phyloP scores from a whole-genome alignment of 2,888 invertebrate species.

The Pristionchus mayeri region DNA sequence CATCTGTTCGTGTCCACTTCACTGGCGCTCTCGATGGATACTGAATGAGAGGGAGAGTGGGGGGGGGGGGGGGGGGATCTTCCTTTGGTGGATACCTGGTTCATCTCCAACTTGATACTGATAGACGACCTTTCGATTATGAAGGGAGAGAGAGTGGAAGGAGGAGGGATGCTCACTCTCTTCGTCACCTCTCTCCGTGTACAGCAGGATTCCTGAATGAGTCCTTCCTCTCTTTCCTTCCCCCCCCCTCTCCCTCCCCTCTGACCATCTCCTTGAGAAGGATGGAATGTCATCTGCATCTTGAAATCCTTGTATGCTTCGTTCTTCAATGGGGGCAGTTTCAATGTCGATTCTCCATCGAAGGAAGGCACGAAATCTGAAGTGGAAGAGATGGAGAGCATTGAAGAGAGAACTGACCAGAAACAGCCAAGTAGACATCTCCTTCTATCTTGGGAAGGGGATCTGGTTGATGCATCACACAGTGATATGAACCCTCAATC shows the following conservation, averaged over 20 bases:
- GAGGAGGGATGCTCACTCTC: slow-evolving; percentile 47
- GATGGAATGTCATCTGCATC: slow-evolving; percentile 44
- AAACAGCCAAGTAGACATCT: slow-evolving; percentile 34
- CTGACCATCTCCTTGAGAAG: slow-evolving; percentile 40
- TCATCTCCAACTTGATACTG: slow-evolving; percentile 68
- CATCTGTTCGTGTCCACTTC: neutral
- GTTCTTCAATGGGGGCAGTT: slow-evolving; percentile 63
- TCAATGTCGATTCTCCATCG: slow-evolving; percentile 62
- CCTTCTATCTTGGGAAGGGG: slow-evolving; percentile 14
- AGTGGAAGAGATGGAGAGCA: neutral
- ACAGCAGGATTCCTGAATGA: slow-evolving; percentile 59
- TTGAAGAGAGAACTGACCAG: neutral
- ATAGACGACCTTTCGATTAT: slow-evolving; percentile 66
- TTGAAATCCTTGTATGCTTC: slow-evolving; percentile 50
- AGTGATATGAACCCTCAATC: slow-evolving; percentile 40
- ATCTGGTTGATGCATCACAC: slow-evolving; percentile 32
- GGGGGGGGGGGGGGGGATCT: too few relatives aligned
- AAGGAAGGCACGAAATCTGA: slow-evolving; percentile 70
- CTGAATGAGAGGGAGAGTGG: too few relatives aligned
- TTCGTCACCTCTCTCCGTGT: slow-evolving; percentile 52
- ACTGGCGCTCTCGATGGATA: neutral
- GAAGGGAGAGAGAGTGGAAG: slow-evolving; percentile 57
- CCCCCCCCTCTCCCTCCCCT: too few relatives aligned
- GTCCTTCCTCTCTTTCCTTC: too few relatives aligned
- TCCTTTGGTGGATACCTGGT: slow-evolving; percentile 51